Conservation (phyloP, 2,888 invertebrate species). For the Elysia crispata region DNA sequence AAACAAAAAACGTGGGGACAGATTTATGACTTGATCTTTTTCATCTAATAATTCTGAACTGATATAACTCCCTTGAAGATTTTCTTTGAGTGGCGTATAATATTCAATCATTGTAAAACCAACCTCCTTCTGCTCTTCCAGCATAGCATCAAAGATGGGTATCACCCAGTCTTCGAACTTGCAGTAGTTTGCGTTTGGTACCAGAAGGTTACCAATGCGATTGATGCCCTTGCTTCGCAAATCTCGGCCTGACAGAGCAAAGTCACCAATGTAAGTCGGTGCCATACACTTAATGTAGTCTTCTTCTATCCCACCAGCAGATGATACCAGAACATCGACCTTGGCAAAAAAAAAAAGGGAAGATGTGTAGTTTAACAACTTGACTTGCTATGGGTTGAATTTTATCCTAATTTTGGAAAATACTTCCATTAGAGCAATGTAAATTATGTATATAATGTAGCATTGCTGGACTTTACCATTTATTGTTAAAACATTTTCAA, state of each 20-base stretch:
- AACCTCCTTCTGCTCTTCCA: slow-evolving; percentile 87
- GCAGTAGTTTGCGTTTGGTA: slow-evolving; percentile 99
- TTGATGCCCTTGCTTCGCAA: slow-evolving; percentile 92
- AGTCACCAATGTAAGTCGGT: slow-evolving; percentile 95
- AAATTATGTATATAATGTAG: no score
- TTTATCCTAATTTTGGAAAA: not conserved
- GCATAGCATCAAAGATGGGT: slow-evolving; percentile 93
- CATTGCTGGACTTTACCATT: no score
- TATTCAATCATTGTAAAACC: no score
- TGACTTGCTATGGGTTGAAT: no score
- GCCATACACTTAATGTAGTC: slow-evolving; percentile 99
- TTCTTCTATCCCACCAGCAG: slow-evolving; percentile 98
- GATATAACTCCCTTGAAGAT: no score
- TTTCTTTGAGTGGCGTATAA: no score
- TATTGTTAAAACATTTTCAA: no score
- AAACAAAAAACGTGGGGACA: no score
- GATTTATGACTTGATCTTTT: no score
- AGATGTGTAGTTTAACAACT: no score
- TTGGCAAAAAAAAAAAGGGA: slow-evolving; percentile 69
- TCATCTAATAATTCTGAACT: no score
- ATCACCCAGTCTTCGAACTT: slow-evolving; percentile 98
- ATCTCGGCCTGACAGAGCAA: slow-evolving; percentile 86
- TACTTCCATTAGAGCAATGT: not conserved
- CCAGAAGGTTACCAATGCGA: slow-evolving; percentile 93
- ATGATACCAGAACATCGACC: slow-evolving; percentile 97